These are phyloP conservation scores for Aptenodytes patagonicus DNA, from an alignment of 2,113 vertebrate species.

Conservation along the genomic window DNA sequence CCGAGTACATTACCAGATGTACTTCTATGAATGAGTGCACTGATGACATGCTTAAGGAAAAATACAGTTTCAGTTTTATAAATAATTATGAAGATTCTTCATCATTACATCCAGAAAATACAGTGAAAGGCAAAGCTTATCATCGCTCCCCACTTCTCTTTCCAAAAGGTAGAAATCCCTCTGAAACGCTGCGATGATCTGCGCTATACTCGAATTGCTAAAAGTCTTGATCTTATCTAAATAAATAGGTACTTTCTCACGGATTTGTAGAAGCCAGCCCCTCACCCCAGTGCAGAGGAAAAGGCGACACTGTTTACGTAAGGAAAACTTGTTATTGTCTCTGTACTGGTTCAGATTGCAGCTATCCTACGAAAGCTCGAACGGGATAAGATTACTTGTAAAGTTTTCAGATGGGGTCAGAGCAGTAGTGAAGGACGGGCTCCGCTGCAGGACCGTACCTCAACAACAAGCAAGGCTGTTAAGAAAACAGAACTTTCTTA, in stretches of 20 bases:
- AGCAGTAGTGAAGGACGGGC: background rate
- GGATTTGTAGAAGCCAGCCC: background rate
- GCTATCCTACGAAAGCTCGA: background rate
- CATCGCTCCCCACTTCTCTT: background rate
- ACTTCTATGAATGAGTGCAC: background rate
- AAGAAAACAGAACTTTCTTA: background rate
- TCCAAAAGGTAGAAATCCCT: background rate
- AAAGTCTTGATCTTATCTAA: background rate
- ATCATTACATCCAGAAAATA: accelerated
- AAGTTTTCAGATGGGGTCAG: too few species aligned
- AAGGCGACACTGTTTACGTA: background rate
- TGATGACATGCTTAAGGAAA: background rate
- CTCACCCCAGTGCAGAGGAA: too few species aligned
- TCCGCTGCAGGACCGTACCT: too few species aligned
- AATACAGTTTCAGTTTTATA: background rate
- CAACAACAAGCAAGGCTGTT: accelerated
- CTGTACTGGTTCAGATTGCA: background rate
- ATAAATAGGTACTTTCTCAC: background rate
- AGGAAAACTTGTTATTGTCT: background rate
- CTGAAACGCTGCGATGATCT: accelerated
- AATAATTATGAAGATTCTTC: too few species aligned
- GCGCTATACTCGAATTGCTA: too few species aligned
- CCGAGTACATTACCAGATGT: accelerated
- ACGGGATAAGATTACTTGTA: too few species aligned
- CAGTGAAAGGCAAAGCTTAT: background rate